Evolutionary conservation across 2,888 invertebrate genomes (phyloP), one percentile per base, ranked within the genome.

Genomic region (Pheosia gnoma): DNA sequence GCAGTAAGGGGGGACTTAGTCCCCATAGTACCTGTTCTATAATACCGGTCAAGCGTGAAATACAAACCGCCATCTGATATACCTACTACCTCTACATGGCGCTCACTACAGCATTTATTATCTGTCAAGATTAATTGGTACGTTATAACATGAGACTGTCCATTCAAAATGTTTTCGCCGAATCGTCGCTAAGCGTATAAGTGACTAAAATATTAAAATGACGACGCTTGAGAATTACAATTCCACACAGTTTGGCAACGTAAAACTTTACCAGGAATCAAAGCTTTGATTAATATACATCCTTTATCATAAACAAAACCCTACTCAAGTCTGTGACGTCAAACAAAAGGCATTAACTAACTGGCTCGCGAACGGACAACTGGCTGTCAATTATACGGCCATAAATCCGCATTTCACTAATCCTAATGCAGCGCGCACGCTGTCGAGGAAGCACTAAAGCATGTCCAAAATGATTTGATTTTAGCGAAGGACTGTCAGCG

Each of bases 401-500:
- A 73, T 75, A 75, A 75, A 79, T 76, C 71, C 71, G 71, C 66
- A 67, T 72, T 72, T 71, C 61, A 66, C 72, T 77, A 75, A 75
- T 74, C 67, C 70, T 61, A 74, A 75, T 71, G 71, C 75, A 69
- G 66, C 60, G 59, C 66, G 66, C 63, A 61, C 60, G 71, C 56
- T 73, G 71, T 72, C 70, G 74, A 83, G 86, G 85, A 86, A 83
- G 81, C 75, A 80, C 74, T 83, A 82, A 74, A 74, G 69, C 72
- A 73, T 77, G 74, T 73, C 69, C 72, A 70, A 71, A 78, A 75
- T 70, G 52, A 74, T 71, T 68, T 77, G 75, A 80, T 81, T 84
- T 84, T 80, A 81, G 81, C 80, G 68, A 83, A 83, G 83, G 85
- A 82, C 81, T 78, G 85, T 83, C 83, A 82, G 70, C 72, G 73